phyloP scores from a whole-genome alignment of 1,140 invertebrate genomes.

The Laupala kohalensis region DNA sequence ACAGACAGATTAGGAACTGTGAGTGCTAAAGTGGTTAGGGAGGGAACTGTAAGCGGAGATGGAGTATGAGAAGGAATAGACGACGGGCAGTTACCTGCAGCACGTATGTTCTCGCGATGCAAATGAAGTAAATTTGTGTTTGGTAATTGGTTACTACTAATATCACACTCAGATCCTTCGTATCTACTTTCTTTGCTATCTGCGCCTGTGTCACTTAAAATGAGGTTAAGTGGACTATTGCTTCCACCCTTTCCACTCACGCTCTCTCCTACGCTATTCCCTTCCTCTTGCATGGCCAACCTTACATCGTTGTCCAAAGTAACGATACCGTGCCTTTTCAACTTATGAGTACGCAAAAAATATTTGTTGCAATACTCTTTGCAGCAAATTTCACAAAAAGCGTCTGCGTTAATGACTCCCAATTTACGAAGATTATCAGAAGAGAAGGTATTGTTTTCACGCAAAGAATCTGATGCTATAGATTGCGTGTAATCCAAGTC shows the following conservation, averaged over 20 bases:
- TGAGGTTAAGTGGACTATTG: conserved; percentile 45
- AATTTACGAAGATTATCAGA: conserved; percentile 53
- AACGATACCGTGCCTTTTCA: conserved; percentile 61
- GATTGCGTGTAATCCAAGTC: conserved; percentile 7
- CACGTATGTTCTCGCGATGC: conserved; percentile 32
- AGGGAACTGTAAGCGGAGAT: no score
- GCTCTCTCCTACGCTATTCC: conserved; percentile 28
- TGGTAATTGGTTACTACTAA: conserved; percentile 40
- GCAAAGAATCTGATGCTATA: neutral
- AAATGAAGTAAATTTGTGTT: conserved; percentile 36
- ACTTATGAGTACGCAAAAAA: conserved; percentile 81
- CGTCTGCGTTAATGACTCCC: conserved; percentile 72
- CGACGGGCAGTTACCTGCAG: no score
- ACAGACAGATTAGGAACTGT: no score
- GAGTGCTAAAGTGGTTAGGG: no score
- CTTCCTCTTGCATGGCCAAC: conserved; percentile 29
- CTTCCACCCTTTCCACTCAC: no score
- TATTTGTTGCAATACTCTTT: conserved; percentile 95
- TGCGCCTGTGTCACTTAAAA: conserved; percentile 35
- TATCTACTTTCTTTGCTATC: conserved; percentile 20
- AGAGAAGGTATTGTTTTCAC: neutral
- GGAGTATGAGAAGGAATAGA: no score
- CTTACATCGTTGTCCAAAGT: conserved; percentile 37
- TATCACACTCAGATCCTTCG: conserved; percentile 31
- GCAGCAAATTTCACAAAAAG: conserved; percentile 87